Evolutionary conservation across 2,797 vertebrate genomes (phyloP).

Genomic region (Phyllotis vaccarum): DNA sequence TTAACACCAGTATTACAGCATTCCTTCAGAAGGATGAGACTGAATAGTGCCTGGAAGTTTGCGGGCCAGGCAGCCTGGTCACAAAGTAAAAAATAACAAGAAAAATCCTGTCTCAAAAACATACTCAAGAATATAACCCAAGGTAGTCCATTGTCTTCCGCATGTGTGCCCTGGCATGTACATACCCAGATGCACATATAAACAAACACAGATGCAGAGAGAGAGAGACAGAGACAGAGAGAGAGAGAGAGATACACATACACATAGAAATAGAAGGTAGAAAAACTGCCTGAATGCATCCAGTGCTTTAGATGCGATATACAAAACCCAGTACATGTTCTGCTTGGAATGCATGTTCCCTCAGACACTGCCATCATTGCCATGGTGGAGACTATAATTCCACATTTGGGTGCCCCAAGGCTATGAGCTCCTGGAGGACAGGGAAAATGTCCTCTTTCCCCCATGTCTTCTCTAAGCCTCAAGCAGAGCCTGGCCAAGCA

Average conservation of each 20-base stretch:
- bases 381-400: neutral
- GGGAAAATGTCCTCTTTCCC: neutral
- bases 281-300: neutral
- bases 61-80: neutral
- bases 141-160: no score
- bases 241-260: no score
- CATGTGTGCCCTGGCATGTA: no score
- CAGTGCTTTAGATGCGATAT: accelerated
- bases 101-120: neutral
- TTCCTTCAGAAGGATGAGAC: neutral
- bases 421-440: neutral
- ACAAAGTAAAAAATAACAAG: neutral
- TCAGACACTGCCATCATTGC: neutral
- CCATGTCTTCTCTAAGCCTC: neutral
- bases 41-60: neutral
- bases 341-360: accelerated
- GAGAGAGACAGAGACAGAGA: no score
- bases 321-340: neutral
- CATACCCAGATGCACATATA: neutral
- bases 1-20: neutral
- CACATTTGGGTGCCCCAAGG: accelerated
- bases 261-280: neutral
- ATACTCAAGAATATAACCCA: neutral
- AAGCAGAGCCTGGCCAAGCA: neutral
- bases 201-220: no score